Evolutionary conservation across 2,797 vertebrate species (phyloP).

Genomic region (Muraenolepis orangiensis): DNA sequence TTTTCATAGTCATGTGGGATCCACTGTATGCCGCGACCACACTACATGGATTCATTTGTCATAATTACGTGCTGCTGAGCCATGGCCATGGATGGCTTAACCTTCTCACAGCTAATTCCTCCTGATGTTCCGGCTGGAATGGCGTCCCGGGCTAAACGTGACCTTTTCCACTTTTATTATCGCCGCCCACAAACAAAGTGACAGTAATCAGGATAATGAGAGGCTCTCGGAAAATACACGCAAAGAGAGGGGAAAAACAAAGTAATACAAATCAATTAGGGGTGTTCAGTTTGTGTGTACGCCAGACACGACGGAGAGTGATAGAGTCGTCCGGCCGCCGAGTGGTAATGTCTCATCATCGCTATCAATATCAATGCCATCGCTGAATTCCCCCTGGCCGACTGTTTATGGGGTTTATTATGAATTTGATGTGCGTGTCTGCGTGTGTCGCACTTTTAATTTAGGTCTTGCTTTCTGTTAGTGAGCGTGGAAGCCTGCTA

Average conservation of each 20-base stretch:
- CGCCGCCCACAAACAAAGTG: constrained; percentile 57
- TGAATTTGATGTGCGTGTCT: not conserved
- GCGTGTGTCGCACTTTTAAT: not conserved
- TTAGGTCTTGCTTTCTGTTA: too few relatives aligned
- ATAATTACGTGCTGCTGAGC: constrained; percentile 55
- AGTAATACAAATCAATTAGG: not conserved
- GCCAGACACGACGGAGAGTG: not conserved
- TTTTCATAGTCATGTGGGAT: constrained; percentile 57
- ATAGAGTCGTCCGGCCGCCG: not conserved
- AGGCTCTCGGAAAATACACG: constrained; percentile 30
- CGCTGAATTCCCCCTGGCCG: not conserved
- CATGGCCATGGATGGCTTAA: constrained; percentile 56
- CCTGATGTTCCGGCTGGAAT: constrained; percentile 56
- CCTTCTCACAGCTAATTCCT: constrained; percentile 70
- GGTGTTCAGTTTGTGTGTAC: not conserved
- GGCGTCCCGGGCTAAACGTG: constrained; percentile 44
- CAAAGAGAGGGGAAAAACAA: not conserved
- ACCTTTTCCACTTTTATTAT: constrained; percentile 73
- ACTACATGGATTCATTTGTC: constrained; percentile 55
- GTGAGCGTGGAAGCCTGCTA: too few relatives aligned
- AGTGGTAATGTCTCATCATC: not conserved
- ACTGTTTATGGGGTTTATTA: not conserved
- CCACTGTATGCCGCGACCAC: constrained; percentile 45
- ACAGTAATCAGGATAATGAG: constrained; percentile 67
- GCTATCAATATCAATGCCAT: not conserved